Evolutionary conservation across 2,888 invertebrate genomes (phyloP), one percentile per base, ranked within the genome.

Genomic region (Charanyca ferruginea): DNA sequence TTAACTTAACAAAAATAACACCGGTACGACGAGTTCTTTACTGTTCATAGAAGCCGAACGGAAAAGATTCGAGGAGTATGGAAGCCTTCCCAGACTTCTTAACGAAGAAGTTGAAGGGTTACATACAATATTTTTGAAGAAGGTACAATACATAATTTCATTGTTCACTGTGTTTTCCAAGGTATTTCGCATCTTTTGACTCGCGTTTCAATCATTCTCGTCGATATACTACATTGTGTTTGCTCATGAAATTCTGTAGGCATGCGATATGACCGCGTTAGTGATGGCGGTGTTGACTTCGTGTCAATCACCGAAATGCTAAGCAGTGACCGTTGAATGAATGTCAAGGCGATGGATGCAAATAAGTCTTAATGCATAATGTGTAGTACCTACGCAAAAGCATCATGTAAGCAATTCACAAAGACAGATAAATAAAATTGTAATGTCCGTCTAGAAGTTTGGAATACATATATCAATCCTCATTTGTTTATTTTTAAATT

Each of bases 251-350:
- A 69, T 45, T 64, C 66, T 64, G 38, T 55, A 41, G 9, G 49
- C 57, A 52, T 32, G 41, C 48, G 28, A 44, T 57, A 51, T 65
- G 38, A 45, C 41, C 61, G 45, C 35, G 23, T 65, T 41, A 51
- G 49, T 38, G 28, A 45, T 23, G 35, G 42, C 48, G 22, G 35
- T 54, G 52, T 62, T 54, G 51, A 49, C 59, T 54, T 20, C 41
- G 60, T 73, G 54, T 68, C 63, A 25, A 61, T 68, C 61, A 64
- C 54, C 44, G 23, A 63, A 73, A 65, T 66, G 38, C 51, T 49
- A 66, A 77, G 49, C 52, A 73, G 51, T 41, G 54, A 18, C 45
- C 23, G 53, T 20, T 49, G n/a, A n/a, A 47, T 54, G 66, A 58
- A 67, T 69, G 66, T 54, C 47, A 77, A 71, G 45, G 20, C 20